Percentiles rank a stretch among this genome's conserved stretches.
phyloP scores from a whole-genome alignment of 2,797 vertebrate species.

The Lemur catta region DNA sequence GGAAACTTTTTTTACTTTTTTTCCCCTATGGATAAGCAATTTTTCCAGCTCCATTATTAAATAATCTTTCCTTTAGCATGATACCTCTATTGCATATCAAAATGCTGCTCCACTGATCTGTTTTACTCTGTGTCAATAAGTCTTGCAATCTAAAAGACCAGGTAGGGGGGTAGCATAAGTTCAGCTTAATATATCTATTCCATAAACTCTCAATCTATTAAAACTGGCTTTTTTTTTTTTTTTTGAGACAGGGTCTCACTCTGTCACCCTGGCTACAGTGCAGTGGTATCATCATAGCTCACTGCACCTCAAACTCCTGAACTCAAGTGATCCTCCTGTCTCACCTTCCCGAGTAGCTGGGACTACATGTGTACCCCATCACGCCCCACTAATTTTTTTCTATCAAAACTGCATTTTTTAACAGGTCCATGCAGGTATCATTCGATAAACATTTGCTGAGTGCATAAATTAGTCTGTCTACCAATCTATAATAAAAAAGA shows the following conservation, averaged over 20 bases:
- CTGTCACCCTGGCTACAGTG: not conserved
- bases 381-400: not conserved
- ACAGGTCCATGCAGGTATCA: not conserved
- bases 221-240: not conserved
- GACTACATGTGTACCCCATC: not conserved
- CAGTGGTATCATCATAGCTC: not conserved
- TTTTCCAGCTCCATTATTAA: constrained; percentile 32
- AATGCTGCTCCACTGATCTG: not conserved
- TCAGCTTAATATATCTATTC: not conserved
- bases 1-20: not conserved
- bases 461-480: not conserved
- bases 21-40: not conserved
- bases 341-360: not conserved
- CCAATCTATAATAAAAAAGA: constrained; percentile 31
- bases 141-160: constrained; percentile 22
- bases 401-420: not conserved
- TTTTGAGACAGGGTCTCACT: not conserved
- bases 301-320: not conserved
- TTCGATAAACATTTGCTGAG: constrained; percentile 13
- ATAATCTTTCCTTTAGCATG: not conserved
- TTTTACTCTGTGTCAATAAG: not conserved
- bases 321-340: not conserved
- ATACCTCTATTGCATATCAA: not conserved
- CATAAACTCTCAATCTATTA: constrained; percentile 3
- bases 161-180: not conserved